Evolutionary conservation across 2,113 vertebrate species (phyloP).

Genomic region (Ellobius talpinus): DNA sequence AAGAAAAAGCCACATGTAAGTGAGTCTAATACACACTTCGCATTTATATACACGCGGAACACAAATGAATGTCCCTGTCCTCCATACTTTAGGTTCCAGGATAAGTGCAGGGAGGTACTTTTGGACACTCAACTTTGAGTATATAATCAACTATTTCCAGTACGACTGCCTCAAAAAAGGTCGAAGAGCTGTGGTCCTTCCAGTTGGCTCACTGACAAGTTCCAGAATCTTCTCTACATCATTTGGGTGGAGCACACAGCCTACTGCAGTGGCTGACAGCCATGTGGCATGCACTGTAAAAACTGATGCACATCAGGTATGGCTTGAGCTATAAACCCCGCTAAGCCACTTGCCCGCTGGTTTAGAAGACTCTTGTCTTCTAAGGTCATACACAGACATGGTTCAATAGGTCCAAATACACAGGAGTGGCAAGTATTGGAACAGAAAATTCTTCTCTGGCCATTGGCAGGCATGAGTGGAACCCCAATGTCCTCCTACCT

Average conservation of each 20-base stretch:
- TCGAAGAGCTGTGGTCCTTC: neutral
- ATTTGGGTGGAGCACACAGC: slow-evolving; percentile 3
- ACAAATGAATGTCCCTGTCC: neutral
- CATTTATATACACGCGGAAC: neutral
- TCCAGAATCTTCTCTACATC: neutral
- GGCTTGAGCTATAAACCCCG: neutral
- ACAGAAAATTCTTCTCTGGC: neutral
- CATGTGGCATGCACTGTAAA: neutral
- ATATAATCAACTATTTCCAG: slow-evolving; percentile 45
- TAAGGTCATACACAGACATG: neutral
- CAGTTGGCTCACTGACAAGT: neutral
- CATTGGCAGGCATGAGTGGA: neutral
- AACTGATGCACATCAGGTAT: neutral
- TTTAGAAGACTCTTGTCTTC: neutral
- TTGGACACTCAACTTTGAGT: neutral
- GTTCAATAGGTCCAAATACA: neutral
- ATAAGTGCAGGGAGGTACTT: neutral
- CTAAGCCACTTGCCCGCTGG: neutral
- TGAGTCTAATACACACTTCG: neutral
- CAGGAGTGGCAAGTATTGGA: neutral
- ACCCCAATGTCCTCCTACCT: neutral
- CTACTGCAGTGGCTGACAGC: neutral
- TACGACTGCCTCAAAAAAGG: neutral
- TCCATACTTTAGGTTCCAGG: neutral
- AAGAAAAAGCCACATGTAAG: neutral